Evolutionary conservation across 2,113 vertebrate species (phyloP).

Genomic region (Laticauda colubrina): DNA sequence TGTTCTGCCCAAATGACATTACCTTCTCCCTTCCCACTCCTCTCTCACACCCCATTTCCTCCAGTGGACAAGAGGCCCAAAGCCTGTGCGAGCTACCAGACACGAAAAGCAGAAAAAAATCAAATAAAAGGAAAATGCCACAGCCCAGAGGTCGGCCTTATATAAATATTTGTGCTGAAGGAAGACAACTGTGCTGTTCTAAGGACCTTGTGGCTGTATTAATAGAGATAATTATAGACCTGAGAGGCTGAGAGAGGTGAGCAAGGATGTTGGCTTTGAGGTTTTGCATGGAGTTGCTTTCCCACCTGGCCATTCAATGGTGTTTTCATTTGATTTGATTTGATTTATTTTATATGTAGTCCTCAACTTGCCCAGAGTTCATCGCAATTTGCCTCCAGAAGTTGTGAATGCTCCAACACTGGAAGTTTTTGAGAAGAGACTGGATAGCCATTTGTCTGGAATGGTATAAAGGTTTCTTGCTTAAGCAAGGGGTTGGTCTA

Average conservation of each 20-base stretch:
- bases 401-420: too few species aligned
- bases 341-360: not conserved
- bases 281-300: constrained; percentile 54
- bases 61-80: constrained; percentile 66
- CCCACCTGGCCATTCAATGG: constrained; percentile 65
- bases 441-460: too few species aligned
- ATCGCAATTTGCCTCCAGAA: too few species aligned
- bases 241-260: constrained; percentile 67
- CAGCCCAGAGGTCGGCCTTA: constrained; percentile 76
- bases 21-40: not conserved
- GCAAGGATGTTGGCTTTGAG: constrained; percentile 65
- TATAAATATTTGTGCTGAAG: constrained; percentile 83
- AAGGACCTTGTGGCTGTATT: constrained; percentile 80
- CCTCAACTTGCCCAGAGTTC: too few species aligned
- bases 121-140: constrained; percentile 77
- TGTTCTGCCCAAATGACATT: not conserved
- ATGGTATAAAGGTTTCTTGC: too few species aligned
- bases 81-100: constrained; percentile 76
- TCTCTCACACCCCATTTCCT: constrained; percentile 51
- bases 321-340: not conserved
- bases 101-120: constrained; percentile 80
- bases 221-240: constrained; percentile 78
- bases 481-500: too few species aligned
- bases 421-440: too few species aligned
- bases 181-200: constrained; percentile 76